Base-by-base conservation (phyloP, 2,888 invertebrate genomes). In the Halictus ligatus region DNA sequence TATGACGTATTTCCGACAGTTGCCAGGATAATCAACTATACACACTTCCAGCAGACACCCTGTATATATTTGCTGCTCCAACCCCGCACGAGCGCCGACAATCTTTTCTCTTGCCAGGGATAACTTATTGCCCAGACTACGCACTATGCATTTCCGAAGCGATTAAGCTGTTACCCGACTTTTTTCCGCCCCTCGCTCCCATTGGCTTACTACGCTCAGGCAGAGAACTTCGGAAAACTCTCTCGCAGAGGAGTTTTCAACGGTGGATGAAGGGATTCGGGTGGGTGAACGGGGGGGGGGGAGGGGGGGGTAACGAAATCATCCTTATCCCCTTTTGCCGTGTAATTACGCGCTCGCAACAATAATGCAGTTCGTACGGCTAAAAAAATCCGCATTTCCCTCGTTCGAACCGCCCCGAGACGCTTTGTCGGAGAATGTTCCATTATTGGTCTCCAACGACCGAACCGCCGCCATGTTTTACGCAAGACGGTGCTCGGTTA, bases 121-220 rank as follows among this genome's bases (percentile, higher is more conserved):
- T 92, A 92, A 92, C 89, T 91, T 92, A 92, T 92, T 89, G 92
- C 91, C 78, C 85, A 84, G 85, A 86, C 90, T 89, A 92, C 93
- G 90, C 89, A 90, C 92, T 91, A 90, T 91, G 92, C 92, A 93
- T 92, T 92, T 93, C 89, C 92, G 88, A 91, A 92, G 83, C 92
- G 91, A 92, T 92, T 92, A 92, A 91, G 88, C 85, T 81, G 87
- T 86, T 84, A 80, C 76, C 73, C 87, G 79, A 81, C 78, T 83
- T 87, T 88, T 89, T 90, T 90, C 85, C 60, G 64, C 40, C 29
- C 75, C 71, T 72, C 43, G 67, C n/a, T 43, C 43, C 29, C 69
- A n/a, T 50, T 13, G 71, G 50, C 5, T 48, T 58, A 29, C 60
- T 21, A 10, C 48, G 71, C 46, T 18, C 71, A 82, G n/a, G 58